These are phyloP conservation scores for Halocynthia aurantium DNA, from an alignment of 23 tunicate species.

Conservation along the genomic window DNA sequence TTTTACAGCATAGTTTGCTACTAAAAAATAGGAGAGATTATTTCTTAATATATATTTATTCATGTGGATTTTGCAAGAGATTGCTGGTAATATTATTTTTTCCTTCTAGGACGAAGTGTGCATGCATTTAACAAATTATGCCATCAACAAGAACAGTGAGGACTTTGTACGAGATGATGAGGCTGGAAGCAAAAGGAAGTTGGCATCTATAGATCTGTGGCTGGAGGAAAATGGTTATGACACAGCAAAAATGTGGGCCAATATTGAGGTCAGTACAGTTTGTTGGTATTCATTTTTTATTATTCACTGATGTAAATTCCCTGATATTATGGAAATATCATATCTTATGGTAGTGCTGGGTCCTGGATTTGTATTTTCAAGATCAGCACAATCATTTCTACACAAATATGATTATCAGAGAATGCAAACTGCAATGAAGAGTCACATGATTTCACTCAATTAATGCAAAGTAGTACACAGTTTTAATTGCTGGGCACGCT, in stretches of 20 bases:
- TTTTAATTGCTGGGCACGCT: no score
- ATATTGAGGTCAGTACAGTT: conserved; percentile 54
- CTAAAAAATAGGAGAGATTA: not conserved
- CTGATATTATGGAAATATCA: no score
- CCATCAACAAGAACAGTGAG: conserved; percentile 93
- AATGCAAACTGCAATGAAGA: no score
- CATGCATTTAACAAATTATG: conserved; percentile 97
- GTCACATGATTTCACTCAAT: no score
- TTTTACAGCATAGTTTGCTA: no score
- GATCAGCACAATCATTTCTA: no score
- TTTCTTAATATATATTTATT: not conserved
- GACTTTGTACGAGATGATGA: conserved; percentile 87
- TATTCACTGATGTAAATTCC: no score
- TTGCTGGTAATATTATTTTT: not conserved
- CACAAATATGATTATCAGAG: no score
- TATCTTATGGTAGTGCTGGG: no score
- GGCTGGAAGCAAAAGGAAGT: conserved; percentile 78
- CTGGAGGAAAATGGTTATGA: conserved; percentile 92
- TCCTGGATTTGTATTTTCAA: no score
- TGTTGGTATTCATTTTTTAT: no score
- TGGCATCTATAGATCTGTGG: conserved; percentile 91
- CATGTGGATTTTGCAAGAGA: not conserved
- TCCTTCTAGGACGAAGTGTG: conserved; percentile 80
- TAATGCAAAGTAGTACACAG: no score
- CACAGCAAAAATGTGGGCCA: conserved; percentile 87